Percentiles rank a stretch among this genome's conserved stretches.
These are phyloP conservation scores for Melanophora roralis DNA, from an alignment of 2,888 invertebrate species.

Conservation along the genomic window DNA sequence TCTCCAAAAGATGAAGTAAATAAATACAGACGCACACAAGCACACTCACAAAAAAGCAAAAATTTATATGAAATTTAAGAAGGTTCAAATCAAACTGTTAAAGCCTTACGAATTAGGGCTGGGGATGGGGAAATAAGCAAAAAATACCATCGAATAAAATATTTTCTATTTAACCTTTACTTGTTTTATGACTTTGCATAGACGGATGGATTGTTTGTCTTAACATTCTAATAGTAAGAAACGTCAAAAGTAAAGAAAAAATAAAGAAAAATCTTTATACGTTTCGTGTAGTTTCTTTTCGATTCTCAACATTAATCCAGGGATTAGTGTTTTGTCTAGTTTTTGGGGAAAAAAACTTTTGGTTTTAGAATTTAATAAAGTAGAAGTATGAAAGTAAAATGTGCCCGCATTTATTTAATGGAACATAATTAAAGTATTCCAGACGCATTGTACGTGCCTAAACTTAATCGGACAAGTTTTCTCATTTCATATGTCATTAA, in stretches of 20 bases:
- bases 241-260: not conserved
- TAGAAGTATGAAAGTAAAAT: not conserved
- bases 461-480: slow-evolving; percentile 11
- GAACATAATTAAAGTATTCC: slow-evolving; percentile 36
- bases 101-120: not conserved
- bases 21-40: not conserved
- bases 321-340: slow-evolving; percentile 13
- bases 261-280: not conserved
- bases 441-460: slow-evolving; percentile 24
- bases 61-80: slow-evolving; percentile 8
- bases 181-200: not conserved
- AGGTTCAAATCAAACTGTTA: slow-evolving; percentile 9
- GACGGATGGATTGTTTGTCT: not conserved
- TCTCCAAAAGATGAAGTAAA: not conserved
- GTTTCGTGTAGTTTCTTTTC: not conserved
- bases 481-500: not conserved
- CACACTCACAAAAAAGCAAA: not conserved
- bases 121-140: not conserved
- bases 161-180: slow-evolving; percentile 13
- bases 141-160: slow-evolving; percentile 4
- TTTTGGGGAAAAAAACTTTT: not conserved
- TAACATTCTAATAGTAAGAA: slow-evolving; percentile 7
- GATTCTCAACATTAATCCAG: slow-evolving; percentile 2
- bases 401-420: slow-evolving; percentile 14
- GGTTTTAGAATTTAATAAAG: not conserved